A percentile compares a stretch with the other conserved stretches of the same genome.
Conservation (phyloP, 64 coral and sea anemone species). For the Stichodactyla mertensii region DNA sequence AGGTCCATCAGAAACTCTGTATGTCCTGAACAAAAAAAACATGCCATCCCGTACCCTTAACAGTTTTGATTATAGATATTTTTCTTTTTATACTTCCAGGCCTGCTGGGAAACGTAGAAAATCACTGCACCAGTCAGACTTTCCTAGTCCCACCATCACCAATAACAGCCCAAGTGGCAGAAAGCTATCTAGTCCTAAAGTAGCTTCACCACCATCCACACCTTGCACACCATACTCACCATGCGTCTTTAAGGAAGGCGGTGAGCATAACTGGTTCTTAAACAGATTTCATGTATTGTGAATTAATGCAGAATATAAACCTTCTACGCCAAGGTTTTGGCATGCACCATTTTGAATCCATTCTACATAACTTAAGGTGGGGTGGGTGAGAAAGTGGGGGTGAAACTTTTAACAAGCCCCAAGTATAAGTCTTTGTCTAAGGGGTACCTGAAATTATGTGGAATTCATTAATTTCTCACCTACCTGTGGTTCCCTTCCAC, state of each 20-base stretch:
- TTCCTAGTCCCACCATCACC: background rate
- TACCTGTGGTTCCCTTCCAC: no score
- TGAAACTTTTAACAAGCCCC: no score
- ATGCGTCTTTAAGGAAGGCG: background rate
- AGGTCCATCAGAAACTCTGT: background rate
- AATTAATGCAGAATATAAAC: no score
- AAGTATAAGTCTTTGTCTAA: no score
- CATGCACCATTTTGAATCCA: no score
- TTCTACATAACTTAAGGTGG: no score
- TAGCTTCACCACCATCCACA: background rate
- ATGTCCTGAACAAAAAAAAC: background rate
- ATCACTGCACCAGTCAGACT: background rate
- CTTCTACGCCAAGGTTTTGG: no score
- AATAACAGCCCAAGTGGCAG: background rate
- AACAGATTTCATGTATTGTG: no score
- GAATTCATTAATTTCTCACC: no score
- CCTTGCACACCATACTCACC: slow-evolving; percentile 23
- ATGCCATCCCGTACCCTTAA: background rate
- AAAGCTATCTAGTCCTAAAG: background rate
- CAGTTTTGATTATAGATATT: background rate
- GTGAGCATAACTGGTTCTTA: background rate
- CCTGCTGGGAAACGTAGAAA: slow-evolving; percentile 19
- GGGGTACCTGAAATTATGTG: no score
- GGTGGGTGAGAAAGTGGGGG: no score
- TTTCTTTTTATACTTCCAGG: background rate